A percentile compares a stretch with the other conserved stretches of the same genome.
Evolutionary conservation across 2,113 vertebrate species (phyloP).

Genomic region (Notothenia coriiceps): DNA sequence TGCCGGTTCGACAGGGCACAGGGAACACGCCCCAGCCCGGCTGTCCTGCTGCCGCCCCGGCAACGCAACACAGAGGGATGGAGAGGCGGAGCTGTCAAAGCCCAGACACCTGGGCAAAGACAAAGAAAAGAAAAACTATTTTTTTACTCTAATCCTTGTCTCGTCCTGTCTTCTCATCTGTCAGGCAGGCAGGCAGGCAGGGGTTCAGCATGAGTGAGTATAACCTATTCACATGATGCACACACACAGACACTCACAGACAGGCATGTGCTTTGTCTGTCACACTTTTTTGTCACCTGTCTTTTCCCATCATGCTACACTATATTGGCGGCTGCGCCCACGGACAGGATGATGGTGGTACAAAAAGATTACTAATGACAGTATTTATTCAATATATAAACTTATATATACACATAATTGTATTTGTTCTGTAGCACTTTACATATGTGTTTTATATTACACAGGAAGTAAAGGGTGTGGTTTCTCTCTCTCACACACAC

Average conservation of each 20-base stretch:
- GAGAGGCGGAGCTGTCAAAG: slow-evolving; percentile 52
- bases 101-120: slow-evolving; percentile 52
- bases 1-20: slow-evolving; percentile 66
- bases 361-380: background rate
- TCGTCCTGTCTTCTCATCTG: slow-evolving; percentile 44
- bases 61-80: slow-evolving; percentile 29
- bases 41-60: slow-evolving; percentile 48
- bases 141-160: slow-evolving; percentile 43
- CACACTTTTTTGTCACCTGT: slow-evolving; percentile 45
- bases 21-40: slow-evolving; percentile 80
- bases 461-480: slow-evolving; percentile 84
- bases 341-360: slow-evolving; percentile 1
- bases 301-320: slow-evolving; percentile 10
- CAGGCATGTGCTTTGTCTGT: slow-evolving; percentile 58
- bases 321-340: background rate
- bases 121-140: slow-evolving; percentile 49
- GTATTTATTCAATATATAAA: slow-evolving; percentile 13
- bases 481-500: slow-evolving; percentile 52
- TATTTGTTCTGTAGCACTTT: slow-evolving; percentile 5
- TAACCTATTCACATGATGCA: slow-evolving; percentile 43
- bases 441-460: slow-evolving; percentile 40
- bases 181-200: slow-evolving; percentile 52
- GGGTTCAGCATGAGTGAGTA: slow-evolving; percentile 81
- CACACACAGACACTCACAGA: slow-evolving; percentile 39
- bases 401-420: background rate